A percentile compares a stretch with the other conserved stretches of the same genome.
Conservation (phyloP, 2,797 vertebrate genomes). For the Phylloscopus collybita region DNA sequence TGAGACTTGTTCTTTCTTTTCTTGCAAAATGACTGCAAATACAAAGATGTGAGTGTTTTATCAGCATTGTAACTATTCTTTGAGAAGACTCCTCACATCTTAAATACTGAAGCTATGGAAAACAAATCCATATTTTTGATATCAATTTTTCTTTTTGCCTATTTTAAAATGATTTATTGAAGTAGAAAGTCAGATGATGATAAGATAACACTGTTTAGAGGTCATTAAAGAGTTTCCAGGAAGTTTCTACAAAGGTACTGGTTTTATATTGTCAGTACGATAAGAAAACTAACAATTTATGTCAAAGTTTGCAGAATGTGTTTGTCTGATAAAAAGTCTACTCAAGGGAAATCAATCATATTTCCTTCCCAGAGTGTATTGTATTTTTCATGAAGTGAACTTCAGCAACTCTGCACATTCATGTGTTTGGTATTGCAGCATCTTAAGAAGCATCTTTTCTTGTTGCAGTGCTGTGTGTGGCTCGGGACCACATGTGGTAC, state of each 20-base stretch:
- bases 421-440: slow-evolving; percentile 41
- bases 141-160: slow-evolving; percentile 75
- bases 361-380: slow-evolving; percentile 68
- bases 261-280: slow-evolving; percentile 73
- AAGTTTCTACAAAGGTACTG: slow-evolving; percentile 76
- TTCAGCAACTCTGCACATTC: slow-evolving; percentile 73
- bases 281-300: slow-evolving; percentile 82
- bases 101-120: slow-evolving; percentile 63
- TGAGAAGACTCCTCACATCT: slow-evolving; percentile 59
- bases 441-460: slow-evolving; percentile 33
- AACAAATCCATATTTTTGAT: slow-evolving; percentile 78
- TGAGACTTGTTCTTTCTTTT: slow-evolving; percentile 40
- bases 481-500: not conserved
- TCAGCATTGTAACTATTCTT: slow-evolving; percentile 53
- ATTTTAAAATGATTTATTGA: slow-evolving; percentile 83
- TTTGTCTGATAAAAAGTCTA: slow-evolving; percentile 84
- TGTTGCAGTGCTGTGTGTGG: not conserved
- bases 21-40: not conserved
- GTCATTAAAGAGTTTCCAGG: slow-evolving; percentile 82
- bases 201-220: slow-evolving; percentile 84
- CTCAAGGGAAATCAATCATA: slow-evolving; percentile 79
- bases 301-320: slow-evolving; percentile 81
- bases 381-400: slow-evolving; percentile 83
- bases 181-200: slow-evolving; percentile 78
- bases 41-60: slow-evolving; percentile 55